Conservation (phyloP, 2,113 vertebrate genomes). For the Mohoua ochrocephala region DNA sequence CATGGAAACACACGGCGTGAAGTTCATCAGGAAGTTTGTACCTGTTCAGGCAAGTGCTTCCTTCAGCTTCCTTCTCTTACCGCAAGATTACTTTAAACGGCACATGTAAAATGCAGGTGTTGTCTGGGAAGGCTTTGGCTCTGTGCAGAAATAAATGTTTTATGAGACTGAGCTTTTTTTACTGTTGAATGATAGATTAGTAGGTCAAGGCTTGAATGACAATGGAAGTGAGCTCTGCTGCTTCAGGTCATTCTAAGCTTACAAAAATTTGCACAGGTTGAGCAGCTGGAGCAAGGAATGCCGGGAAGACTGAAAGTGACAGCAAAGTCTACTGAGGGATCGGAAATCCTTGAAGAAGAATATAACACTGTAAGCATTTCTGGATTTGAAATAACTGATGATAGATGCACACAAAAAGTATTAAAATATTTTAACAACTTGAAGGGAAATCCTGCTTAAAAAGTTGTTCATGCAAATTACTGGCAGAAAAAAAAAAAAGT, state of each 20-base stretch:
- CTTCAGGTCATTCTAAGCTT: neutral
- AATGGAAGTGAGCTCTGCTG: neutral
- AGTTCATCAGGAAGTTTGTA: slow-evolving; percentile 85
- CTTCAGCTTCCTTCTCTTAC: neutral
- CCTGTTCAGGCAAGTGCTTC: slow-evolving; percentile 78
- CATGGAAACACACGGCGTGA: slow-evolving; percentile 88
- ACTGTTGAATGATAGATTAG: neutral
- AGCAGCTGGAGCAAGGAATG: slow-evolving; percentile 85
- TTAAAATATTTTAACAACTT: neutral
- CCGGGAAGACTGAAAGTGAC: slow-evolving; percentile 89
- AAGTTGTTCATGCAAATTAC: neutral
- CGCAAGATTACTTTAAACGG: neutral
- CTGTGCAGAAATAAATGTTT: neutral
- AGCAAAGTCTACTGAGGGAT: slow-evolving; percentile 83
- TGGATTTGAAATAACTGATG: neutral
- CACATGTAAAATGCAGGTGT: neutral
- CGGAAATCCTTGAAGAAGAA: slow-evolving; percentile 78
- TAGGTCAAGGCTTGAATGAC: neutral
- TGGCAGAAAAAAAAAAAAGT: neutral
- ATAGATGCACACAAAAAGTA: neutral
- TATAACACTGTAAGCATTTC: slow-evolving; percentile 87
- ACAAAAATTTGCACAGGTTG: slow-evolving; percentile 67
- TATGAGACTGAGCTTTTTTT: neutral
- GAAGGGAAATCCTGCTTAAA: neutral
- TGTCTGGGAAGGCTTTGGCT: neutral